Evolutionary conservation across 2,113 vertebrate species (phyloP), one percentile per base, ranked within the genome.

Genomic region (Tupaia chinensis): DNA sequence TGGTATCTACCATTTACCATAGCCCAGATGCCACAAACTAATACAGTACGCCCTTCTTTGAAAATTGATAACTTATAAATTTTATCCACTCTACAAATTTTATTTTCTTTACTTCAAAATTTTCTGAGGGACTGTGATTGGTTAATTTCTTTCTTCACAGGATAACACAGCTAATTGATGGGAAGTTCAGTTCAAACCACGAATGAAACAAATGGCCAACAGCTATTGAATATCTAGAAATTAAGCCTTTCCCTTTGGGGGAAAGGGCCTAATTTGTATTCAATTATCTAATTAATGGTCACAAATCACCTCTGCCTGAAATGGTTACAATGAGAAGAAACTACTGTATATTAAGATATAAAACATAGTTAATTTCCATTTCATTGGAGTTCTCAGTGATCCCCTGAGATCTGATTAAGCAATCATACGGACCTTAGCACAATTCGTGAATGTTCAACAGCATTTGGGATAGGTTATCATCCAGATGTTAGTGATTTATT

Each of bases 281-380:
- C 74, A 82, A 58, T 97, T 95, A 74, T 34, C 77, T 91, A 89
- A 95, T 88, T 93, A 93, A 87, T 96, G 61, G 27, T 84, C 68
- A 76, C 61, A 92, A 92, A 96, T 92, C 54, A 95, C 34, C 32
- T 87, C 14, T 93, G 53, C 14, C 27, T 90, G 29, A 94, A 89
- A 89, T 58, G 68, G 22, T 66, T 90, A 76, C 8, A 84, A 32
- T 87, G 72, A 84, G 44, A 13, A 94, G 44, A 91, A 91, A 91
- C 2, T 32, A 29, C 22, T 87, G 7, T 61, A 22, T 84, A 72
- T 83, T 80, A 78, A 96, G 19, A 82, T 63, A 72, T 68, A 95
- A 91, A 92, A 79, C 74, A 95, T 27, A 74, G 70, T 32, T 93
- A 86, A 80, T 96, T 95, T 93, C 25, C 19, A 68, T 93, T 72